Conservation (phyloP, 2,797 vertebrate genomes). For the Sebastes paucispinis region DNA sequence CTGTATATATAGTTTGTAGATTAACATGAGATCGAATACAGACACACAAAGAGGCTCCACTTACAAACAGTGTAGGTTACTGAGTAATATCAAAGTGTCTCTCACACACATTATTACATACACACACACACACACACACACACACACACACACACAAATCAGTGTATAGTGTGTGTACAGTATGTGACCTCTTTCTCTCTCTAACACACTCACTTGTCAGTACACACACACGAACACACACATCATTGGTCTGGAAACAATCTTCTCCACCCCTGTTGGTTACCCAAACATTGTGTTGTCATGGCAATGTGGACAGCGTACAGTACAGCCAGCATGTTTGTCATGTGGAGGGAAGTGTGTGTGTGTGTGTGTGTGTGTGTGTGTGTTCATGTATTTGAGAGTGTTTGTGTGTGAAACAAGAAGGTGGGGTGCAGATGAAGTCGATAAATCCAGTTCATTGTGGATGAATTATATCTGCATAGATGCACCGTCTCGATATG, state of each 20-base stretch:
- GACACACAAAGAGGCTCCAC: background rate
- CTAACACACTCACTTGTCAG: slow-evolving; percentile 24
- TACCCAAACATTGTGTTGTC: slow-evolving; percentile 65
- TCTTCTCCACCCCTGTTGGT: slow-evolving; percentile 68
- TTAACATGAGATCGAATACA: slow-evolving; percentile 20
- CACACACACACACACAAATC: slow-evolving; percentile 22
- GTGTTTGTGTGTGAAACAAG: slow-evolving; percentile 4
- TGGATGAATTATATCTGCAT: background rate
- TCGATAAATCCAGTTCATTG: slow-evolving; percentile 1
- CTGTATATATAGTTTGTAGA: background rate
- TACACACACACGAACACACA: slow-evolving; percentile 1
- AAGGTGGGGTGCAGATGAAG: background rate
- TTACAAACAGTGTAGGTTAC: slow-evolving; percentile 20
- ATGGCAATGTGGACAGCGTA: slow-evolving; percentile 30
- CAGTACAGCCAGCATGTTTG: slow-evolving; percentile 39
- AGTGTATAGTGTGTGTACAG: background rate
- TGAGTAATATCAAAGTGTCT: slow-evolving; percentile 19
- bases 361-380: slow-evolving; percentile 1
- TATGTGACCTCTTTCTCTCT: slow-evolving; percentile 11
- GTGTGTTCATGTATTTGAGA: background rate
- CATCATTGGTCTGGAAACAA: slow-evolving; percentile 66
- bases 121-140: background rate
- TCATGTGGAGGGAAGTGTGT: slow-evolving; percentile 15
- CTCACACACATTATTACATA: background rate
- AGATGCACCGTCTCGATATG: background rate